A percentile compares a stretch with the other conserved stretches of the same genome.
phyloP scores from a whole-genome alignment of 2,113 vertebrate genomes.

The Rhynchomys soricoides region DNA sequence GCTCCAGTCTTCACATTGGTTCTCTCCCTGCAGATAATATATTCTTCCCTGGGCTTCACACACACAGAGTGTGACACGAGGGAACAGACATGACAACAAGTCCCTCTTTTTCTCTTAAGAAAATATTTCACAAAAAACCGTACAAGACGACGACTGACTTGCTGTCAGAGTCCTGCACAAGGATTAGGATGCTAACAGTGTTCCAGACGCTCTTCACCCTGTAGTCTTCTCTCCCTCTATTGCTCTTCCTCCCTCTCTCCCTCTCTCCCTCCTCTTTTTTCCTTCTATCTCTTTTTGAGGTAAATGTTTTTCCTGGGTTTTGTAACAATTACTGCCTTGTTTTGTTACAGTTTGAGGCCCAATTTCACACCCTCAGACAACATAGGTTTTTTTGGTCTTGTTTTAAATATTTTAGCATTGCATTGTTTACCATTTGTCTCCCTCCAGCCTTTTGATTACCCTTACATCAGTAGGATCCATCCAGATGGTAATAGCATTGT shows the following conservation, averaged over 20 bases:
- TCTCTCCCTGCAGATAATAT: background rate
- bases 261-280: too few species aligned
- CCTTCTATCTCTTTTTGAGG: background rate
- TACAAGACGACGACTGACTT: background rate
- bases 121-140: background rate
- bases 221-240: background rate
- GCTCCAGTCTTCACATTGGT: background rate
- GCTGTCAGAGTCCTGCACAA: background rate
- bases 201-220: background rate
- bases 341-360: background rate
- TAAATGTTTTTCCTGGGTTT: background rate
- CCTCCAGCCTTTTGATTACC: background rate
- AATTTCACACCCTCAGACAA: background rate
- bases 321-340: background rate
- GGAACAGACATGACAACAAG: background rate
- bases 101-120: background rate
- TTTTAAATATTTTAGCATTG: background rate
- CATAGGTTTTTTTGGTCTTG: background rate
- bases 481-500: background rate
- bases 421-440: background rate
- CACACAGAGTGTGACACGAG: background rate
- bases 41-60: background rate
- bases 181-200: background rate
- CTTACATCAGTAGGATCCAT: background rate
- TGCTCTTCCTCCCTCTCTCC: too few species aligned